These are phyloP conservation scores for Oasisia sp. DNA, from an alignment of 2,888 invertebrate species.

Conservation along the genomic window DNA sequence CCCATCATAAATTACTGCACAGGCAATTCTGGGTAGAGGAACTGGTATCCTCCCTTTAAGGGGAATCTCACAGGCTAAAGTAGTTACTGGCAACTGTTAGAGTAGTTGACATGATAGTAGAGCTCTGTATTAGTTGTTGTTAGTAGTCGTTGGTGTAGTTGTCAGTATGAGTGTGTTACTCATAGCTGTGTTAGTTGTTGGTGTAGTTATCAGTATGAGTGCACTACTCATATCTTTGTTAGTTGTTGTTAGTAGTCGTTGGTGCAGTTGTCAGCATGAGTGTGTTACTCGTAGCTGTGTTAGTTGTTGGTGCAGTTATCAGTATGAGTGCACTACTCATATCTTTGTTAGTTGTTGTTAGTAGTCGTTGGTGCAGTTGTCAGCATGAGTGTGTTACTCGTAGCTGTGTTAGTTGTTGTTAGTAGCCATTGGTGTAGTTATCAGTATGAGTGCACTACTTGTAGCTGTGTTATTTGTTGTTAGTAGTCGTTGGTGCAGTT, in stretches of 20 bases:
- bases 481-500: not conserved
- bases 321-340: not conserved
- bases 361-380: not conserved
- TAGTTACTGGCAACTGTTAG: too few relatives aligned
- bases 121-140: too few relatives aligned
- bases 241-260: too few relatives aligned
- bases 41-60: too few relatives aligned
- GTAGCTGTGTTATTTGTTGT: too few relatives aligned
- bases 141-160: not conserved
- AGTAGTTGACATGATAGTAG: too few relatives aligned
- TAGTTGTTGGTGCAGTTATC: not conserved
- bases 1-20: too few relatives aligned
- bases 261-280: not conserved
- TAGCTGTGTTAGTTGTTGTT: too few relatives aligned
- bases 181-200: not conserved
- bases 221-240: not conserved
- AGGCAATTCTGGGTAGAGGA: too few relatives aligned
- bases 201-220: not conserved
- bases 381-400: not conserved
- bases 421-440: not conserved
- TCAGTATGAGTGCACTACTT: not conserved
- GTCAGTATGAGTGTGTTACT: not conserved
- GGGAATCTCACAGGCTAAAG: too few relatives aligned
- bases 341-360: too few relatives aligned
- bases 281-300: not conserved